Conservation (phyloP, 2,797 vertebrate species). For the Gymnocypris eckloni region DNA sequence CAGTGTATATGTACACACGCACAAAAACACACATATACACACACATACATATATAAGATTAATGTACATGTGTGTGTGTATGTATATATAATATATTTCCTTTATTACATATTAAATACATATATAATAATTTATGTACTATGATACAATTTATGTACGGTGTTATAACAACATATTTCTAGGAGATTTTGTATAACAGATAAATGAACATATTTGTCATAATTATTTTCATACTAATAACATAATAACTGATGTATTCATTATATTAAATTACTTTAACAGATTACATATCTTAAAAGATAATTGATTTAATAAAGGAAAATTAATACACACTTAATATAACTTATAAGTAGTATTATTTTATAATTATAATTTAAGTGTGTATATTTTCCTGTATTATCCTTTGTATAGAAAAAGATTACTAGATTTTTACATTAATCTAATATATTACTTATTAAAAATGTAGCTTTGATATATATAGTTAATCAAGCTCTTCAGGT, state of each 20-base stretch:
- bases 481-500: background rate
- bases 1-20: too few species aligned
- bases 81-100: too few species aligned
- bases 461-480: too few species aligned
- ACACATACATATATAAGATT: too few species aligned
- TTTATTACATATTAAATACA: background rate
- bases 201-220: too few species aligned
- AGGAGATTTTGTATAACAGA: too few species aligned
- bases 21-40: too few species aligned
- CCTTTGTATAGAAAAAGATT: background rate
- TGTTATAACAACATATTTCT: background rate
- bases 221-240: too few species aligned
- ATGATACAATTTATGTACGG: background rate
- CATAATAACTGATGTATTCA: background rate
- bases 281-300: background rate
- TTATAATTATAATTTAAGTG: background rate
- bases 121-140: background rate
- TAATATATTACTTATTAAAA: too few species aligned
- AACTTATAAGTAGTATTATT: background rate
- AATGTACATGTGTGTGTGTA: too few species aligned
- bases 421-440: background rate
- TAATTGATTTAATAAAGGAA: background rate
- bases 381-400: background rate
- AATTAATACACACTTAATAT: background rate
- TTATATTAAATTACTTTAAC: background rate